Conservation (phyloP, 2,113 vertebrate genomes). For the Serinus canaria region DNA sequence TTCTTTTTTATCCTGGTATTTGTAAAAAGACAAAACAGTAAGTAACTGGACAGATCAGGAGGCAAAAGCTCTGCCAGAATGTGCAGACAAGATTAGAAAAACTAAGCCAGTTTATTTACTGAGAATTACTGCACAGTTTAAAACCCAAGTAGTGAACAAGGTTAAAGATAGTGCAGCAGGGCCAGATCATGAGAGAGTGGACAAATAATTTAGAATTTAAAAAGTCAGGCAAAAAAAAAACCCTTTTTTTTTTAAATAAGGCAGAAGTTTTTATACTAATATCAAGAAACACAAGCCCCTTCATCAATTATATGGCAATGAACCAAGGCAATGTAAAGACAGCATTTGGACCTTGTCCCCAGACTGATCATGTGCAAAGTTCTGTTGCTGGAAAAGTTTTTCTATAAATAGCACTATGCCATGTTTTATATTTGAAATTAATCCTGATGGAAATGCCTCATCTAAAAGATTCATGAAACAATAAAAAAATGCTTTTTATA, state of each 20-base stretch:
- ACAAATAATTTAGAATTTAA: neutral
- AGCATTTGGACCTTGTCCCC: neutral
- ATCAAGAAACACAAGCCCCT: neutral
- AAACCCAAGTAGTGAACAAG: neutral
- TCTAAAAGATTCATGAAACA: neutral
- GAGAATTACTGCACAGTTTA: neutral
- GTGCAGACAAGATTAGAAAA: neutral
- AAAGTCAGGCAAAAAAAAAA: neutral
- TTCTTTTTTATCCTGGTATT: neutral
- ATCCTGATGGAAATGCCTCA: neutral
- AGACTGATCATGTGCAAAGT: neutral
- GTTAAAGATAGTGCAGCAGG: neutral
- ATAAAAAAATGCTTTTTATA: neutral
- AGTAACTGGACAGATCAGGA: neutral
- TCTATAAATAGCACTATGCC: neutral
- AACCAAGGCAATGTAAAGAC: neutral
- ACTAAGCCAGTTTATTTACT: neutral
- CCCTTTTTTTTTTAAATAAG: accelerated
- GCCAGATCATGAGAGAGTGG: neutral
- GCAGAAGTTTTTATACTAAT: neutral
- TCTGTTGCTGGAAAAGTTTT: neutral
- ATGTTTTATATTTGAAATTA: neutral
- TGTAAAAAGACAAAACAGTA: neutral
- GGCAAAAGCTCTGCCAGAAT: neutral
- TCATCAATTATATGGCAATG: neutral